Evolutionary conservation across 2,113 vertebrate species (phyloP), one percentile per base, ranked within the genome.

Genomic region (Sebastes schlegelii): DNA sequence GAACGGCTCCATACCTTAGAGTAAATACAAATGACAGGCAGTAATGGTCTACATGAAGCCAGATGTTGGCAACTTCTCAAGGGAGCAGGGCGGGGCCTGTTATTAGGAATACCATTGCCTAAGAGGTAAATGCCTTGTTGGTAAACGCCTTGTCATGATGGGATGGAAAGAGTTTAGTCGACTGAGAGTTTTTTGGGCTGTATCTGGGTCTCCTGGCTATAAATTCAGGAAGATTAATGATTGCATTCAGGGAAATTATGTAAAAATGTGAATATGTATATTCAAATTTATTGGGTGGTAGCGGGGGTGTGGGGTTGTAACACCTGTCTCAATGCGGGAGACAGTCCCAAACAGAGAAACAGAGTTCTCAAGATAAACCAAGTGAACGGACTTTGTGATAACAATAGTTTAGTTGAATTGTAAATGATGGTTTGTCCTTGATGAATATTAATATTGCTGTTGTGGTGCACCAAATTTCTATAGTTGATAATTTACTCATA

Each of bases 21-120:
- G 45, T 89, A 85, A 88, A 88, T 64, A 83, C 67, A 76, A 86
- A 74, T 66, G 84, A 82, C 85, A 90, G 79, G 48, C 69, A 17
- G 70, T 61, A 64, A 58, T 69, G 61, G 54, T 90, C 86, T 77
- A 86, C 77, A 86, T 80, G 43, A 52, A 64, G 54, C 85, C 80
- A 92, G 80, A 88, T 86, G 86, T 84, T 85, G 54, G 49, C 46
- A 69, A 78, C 64, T 57, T 66, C 65, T 74, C 74, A 17, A 66
- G 57, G 54, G 43, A 79, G 62, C n/a, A 62, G 64, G 77, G 79
- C 45, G 85, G 76, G 16, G 42, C 34, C n/a, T 43, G 58, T 67
- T 82, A 67, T 83, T 49, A 66, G 69, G 74, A 85, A 87, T 69
- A 64, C 66, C 73, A 91, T 85, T 79, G 87, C 78, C 73, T 91